Evolutionary conservation across 2,888 invertebrate genomes (phyloP).

Genomic region (Aleiodes testaceus): DNA sequence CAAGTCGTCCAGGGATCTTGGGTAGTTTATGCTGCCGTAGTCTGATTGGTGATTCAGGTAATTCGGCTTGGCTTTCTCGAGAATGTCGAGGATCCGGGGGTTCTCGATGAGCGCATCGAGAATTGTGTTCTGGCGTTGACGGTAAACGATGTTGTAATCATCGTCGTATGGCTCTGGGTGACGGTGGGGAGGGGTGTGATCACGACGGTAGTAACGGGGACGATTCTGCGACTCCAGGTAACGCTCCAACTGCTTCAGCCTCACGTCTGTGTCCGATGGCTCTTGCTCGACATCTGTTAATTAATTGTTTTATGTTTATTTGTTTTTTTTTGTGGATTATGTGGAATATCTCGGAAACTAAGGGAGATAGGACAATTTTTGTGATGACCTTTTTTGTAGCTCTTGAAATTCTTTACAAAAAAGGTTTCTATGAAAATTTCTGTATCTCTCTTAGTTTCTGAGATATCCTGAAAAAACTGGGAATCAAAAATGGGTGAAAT

Average conservation of each 20-base stretch:
- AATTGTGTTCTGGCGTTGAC: constrained; percentile 53
- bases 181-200: constrained; percentile 41
- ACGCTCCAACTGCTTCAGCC: constrained; percentile 59
- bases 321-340: background rate
- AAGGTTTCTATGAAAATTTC: too few relatives aligned
- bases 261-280: constrained; percentile 53
- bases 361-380: too few relatives aligned
- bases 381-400: background rate
- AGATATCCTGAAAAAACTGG: too few relatives aligned
- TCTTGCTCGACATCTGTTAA: constrained; percentile 61
- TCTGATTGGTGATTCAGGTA: constrained; percentile 45
- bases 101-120: constrained; percentile 53
- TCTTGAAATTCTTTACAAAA: too few relatives aligned
- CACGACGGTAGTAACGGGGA: constrained; percentile 33
- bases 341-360: too few relatives aligned
- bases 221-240: constrained; percentile 57
- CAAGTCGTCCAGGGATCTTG: constrained; percentile 39
- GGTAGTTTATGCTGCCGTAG: constrained; percentile 46
- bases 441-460: too few relatives aligned
- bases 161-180: constrained; percentile 45
- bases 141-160: constrained; percentile 50
- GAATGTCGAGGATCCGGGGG: constrained; percentile 50
- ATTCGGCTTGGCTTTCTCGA: constrained; percentile 52
- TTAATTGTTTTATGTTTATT: background rate
- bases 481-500: too few relatives aligned